Evolutionary conservation across 64 coral and sea anemone species (phyloP).

Genomic region (Hydrozoanthus tunicans): DNA sequence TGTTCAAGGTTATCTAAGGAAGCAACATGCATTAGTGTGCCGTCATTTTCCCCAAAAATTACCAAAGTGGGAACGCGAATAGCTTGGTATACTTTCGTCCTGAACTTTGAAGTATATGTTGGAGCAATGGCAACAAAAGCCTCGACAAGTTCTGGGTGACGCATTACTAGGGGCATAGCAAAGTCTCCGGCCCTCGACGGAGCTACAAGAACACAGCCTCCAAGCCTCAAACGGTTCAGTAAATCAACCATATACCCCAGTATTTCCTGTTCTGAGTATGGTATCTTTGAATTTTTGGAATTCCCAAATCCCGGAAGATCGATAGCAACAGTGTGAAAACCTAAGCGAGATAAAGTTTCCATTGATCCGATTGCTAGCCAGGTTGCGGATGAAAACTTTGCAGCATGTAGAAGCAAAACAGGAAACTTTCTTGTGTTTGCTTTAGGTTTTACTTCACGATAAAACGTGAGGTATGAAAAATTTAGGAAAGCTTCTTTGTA

Average conservation of each 20-base stretch:
- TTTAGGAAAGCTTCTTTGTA: slow-evolving; percentile 66
- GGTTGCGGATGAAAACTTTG: slow-evolving; percentile 46
- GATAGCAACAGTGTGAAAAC: slow-evolving; percentile 68
- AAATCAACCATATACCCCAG: slow-evolving; percentile 69
- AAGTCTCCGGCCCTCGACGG: slow-evolving; percentile 71
- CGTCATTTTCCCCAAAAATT: slow-evolving; percentile 76
- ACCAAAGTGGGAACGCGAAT: slow-evolving; percentile 63
- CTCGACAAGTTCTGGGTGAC: slow-evolving; percentile 44
- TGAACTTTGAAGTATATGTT: slow-evolving; percentile 68
- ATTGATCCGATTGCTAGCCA: slow-evolving; percentile 87
- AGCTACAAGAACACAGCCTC: slow-evolving; percentile 56
- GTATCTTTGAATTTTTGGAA: slow-evolving; percentile 65
- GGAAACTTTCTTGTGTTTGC: background rate
- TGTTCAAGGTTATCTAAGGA: slow-evolving; percentile 81
- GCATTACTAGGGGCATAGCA: slow-evolving; percentile 77
- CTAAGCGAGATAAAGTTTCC: slow-evolving; percentile 52
- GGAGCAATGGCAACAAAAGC: slow-evolving; percentile 81
- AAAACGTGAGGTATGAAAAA: slow-evolving; percentile 58
- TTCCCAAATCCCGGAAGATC: slow-evolving; percentile 84
- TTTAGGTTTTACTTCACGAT: slow-evolving; percentile 59
- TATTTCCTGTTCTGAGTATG: slow-evolving; percentile 69
- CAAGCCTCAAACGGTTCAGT: slow-evolving; percentile 29
- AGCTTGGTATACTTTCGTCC: slow-evolving; percentile 50
- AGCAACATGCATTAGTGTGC: slow-evolving; percentile 59
- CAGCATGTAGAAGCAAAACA: slow-evolving; percentile 69